phyloP scores from a whole-genome alignment of 1,140 invertebrate genomes.

The Vanessa tameamea region DNA sequence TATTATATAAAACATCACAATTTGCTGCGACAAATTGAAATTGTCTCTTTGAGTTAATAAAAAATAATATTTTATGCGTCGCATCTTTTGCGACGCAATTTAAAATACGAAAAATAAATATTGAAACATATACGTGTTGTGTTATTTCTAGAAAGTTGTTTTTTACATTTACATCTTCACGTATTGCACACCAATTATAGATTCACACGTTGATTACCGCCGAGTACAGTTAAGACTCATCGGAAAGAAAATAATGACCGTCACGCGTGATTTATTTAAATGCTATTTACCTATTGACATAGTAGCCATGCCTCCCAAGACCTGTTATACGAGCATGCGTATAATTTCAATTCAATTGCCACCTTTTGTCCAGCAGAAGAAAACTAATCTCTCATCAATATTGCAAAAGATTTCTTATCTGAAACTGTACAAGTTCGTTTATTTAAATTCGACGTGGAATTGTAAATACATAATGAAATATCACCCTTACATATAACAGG shows the following conservation, averaged over 20 bases:
- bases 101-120: conserved; percentile 24
- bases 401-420: too few species aligned
- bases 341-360: conserved; percentile 17
- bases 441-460: neutral
- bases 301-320: conserved; percentile 46
- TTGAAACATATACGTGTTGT: conserved; percentile 32
- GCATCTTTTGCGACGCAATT: conserved; percentile 21
- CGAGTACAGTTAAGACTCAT: conserved; percentile 63
- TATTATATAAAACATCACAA: conserved; percentile 14
- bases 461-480: too few species aligned
- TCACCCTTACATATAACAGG: too few species aligned
- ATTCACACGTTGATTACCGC: conserved; percentile 56
- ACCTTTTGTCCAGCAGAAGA: conserved; percentile 9
- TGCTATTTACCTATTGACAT: conserved; percentile 64
- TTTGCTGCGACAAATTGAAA: conserved; percentile 14
- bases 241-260: conserved; percentile 55
- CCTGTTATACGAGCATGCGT: conserved; percentile 2
- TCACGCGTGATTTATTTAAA: conserved; percentile 62
- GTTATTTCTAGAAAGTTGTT: conserved; percentile 43
- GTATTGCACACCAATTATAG: conserved; percentile 45
- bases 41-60: conserved; percentile 1
- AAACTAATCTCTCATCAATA: neutral
- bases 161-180: conserved; percentile 28
- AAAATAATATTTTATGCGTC: conserved; percentile 21
- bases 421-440: neutral